Evolutionary conservation across 2,113 vertebrate species (phyloP), one percentile per base, ranked within the genome.

Genomic region (Platichthys stellatus): DNA sequence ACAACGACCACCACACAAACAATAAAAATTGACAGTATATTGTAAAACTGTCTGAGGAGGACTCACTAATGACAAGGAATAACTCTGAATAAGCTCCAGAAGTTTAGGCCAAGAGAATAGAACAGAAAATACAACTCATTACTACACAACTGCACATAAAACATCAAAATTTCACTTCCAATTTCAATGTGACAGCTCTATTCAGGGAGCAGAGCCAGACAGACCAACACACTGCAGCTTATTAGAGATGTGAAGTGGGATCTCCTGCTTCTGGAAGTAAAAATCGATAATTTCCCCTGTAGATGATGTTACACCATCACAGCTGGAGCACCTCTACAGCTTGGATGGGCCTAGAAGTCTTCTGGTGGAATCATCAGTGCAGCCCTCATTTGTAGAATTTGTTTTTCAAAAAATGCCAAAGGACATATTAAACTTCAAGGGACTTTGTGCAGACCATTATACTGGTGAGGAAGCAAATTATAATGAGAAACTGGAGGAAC

Each of bases 391-490:
- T 54, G 18, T 51, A 3, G 40, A 12, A 43, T 43, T 12, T 43
- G 11, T 49, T 54, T 54, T n/a, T 62, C 35, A 38, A 12, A 31
- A 40, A n/a, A 12, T 5, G 31, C 35, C 20, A 20, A 38, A 62
- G 20, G 58, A 28, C 59, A 59, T 28, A 59, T 43, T 14, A 62
- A 62, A 21, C 35, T n/a, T 38, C 31, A 40, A 10, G 31, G 31
- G 35, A 61, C 23, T 47, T 60, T 26, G 54, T 43, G 49, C 28
- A 45, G 38, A 69, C 68, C 68, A 70, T 40, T 28, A 11, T 63
- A 38, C 53, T 63, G 28, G 31, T 20, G 60, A 11, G 14, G 24
- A 43, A 73, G 21, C 35, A 63, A 53, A 56, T 54, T 20, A 13
- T 40, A 40, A 38, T 20, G 70, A 62, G 59, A 24, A 38, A 62